Percentiles rank a stretch among this genome's conserved stretches.
Evolutionary conservation across 2,888 invertebrate species (phyloP).

Genomic region (Cantharis flavilabris): DNA sequence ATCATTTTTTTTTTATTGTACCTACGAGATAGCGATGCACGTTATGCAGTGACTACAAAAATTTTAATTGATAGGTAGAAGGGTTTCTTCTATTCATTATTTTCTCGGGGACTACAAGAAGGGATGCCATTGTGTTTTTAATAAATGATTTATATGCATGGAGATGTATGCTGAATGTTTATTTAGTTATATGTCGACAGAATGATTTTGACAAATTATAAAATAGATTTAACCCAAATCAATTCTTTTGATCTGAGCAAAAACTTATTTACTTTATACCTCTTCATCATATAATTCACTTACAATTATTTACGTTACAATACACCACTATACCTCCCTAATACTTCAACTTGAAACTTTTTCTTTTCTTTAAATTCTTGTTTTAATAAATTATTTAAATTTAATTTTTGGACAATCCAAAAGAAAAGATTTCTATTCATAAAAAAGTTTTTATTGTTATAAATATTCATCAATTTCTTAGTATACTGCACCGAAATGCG

Average conservation of each 20-base stretch:
- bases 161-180: constrained; percentile 46
- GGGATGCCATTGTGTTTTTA: constrained; percentile 33
- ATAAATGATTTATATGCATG: constrained; percentile 51
- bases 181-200: constrained; percentile 45
- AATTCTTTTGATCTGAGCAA: constrained; percentile 11
- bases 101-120: constrained; percentile 23
- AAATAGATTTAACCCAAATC: constrained; percentile 33
- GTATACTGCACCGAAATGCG: neutral
- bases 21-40: neutral
- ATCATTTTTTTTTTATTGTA: constrained; percentile 6
- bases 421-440: neutral
- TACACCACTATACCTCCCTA: neutral
- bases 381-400: neutral
- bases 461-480: neutral
- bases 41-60: constrained; percentile 15
- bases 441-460: neutral
- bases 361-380: neutral
- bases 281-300: constrained; percentile 13
- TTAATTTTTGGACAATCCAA: neutral
- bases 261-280: constrained; percentile 19
- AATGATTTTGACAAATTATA: constrained; percentile 47
- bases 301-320: constrained; percentile 6
- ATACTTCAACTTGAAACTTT: neutral
- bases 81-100: constrained; percentile 22
- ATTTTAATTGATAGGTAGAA: constrained; percentile 28